Base-by-base conservation (phyloP, 1,140 invertebrate species). In the Drosophila yakuba region DNA sequence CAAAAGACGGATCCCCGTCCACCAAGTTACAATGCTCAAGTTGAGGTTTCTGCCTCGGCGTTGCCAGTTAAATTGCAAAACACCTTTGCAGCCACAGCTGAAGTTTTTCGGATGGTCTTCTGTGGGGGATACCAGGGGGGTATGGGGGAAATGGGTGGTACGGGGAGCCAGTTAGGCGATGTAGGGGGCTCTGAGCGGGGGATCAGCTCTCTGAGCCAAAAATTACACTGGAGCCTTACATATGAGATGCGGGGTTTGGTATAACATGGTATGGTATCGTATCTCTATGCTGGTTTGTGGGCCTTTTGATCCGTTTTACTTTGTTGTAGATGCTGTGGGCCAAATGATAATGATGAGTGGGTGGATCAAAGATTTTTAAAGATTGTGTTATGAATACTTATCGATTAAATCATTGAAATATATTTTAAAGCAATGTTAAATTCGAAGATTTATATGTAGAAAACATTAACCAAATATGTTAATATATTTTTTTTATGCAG, bases 41-140 rank as follows among this genome's bases (percentile, higher is more conserved):
- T 58, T 76, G 55, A 77, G 66, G 59, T 59, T 74, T 68, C 51
- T 78, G 81, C 77, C 58, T 69, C 73, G 73, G 81, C 72, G 82
- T 84, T 80, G 81, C 81, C 82, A 84, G 82, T 62, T 88, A 88
- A 88, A 88, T 88, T 88, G 84, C 84, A 88, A 88, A 88, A 88
- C 84, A 88, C 84, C 84, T 88, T 88, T 88, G 80, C 79, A 84
- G 84, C 84, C 67, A 84, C 80, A 88, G 83, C 67, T 60, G 59
- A 52, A 62, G 55, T 62, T 59, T 56, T 39, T 39, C 17, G 23
- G 1, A 28, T 7, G 28, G 1, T 20, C 32, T 32, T 3, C 8
- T 32, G 12, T 32, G 57, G 39, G 20, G 43, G 36, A 39, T 36
- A 15, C 12, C 5, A 17, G 3, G 7, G 20, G 20, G 20, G 2